Evolutionary conservation across 2,888 invertebrate species (phyloP).

Genomic region (Lottia scabra): DNA sequence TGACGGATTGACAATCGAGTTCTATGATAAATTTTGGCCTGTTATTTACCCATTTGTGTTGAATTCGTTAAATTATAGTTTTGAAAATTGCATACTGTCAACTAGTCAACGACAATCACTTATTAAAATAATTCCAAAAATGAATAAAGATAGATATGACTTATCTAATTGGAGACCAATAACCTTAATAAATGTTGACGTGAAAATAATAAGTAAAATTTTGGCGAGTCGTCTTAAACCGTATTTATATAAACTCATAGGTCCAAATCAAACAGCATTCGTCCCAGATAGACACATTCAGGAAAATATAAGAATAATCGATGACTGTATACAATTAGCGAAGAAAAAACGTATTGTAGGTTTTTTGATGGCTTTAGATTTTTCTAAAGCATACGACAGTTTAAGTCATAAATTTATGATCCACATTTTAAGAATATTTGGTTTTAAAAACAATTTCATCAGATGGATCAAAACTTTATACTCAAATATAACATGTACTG

Average conservation of each 20-base stretch:
- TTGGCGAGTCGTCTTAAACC: background rate
- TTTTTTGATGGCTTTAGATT: background rate
- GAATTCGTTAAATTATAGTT: background rate
- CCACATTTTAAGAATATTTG: background rate
- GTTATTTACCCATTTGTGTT: background rate
- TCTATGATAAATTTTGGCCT: background rate
- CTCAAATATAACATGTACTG: background rate
- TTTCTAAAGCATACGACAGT: background rate
- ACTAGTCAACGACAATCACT: background rate
- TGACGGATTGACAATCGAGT: background rate
- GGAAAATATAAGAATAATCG: background rate
- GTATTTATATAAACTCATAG: background rate
- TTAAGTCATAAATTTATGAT: background rate
- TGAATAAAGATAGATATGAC: background rate
- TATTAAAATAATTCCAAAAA: background rate
- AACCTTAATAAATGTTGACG: background rate
- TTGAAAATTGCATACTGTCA: background rate
- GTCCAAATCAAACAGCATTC: background rate
- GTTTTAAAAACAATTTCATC: background rate
- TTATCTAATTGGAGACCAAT: background rate
- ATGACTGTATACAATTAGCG: background rate
- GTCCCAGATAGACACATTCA: background rate
- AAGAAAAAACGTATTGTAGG: background rate
- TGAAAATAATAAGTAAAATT: background rate
- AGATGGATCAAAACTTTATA: background rate